Evolutionary conservation across 1,140 invertebrate genomes (phyloP), one percentile per base, ranked within the genome.

Genomic region (Bombus polaris): DNA sequence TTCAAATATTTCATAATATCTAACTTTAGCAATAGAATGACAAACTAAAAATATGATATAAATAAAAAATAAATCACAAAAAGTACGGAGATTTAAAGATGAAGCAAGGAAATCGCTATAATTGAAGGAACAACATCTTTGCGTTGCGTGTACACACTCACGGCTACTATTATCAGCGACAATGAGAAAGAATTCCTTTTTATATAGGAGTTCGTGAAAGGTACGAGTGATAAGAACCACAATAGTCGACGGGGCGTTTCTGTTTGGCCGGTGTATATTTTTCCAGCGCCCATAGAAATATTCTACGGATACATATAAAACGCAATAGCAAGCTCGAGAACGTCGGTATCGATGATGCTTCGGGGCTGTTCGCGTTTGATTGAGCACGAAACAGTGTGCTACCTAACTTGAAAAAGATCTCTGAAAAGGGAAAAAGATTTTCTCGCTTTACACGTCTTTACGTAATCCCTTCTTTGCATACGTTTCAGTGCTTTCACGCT

Each of bases 321-420:
- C 8, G 32, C 35, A 37, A 66, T 22, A 8, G 70, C 25, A 8
- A n/a, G 28, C 28, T 42, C 4, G 12, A 44, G 28, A 32, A 28
- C 15, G 15, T 59, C 28, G 59, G n/a, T 62, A 81, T 73, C 80
- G 53, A 81, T 81, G 79, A 73, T 10, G 57, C 37, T 39, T 76
- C 53, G 35, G 25, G 32, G 25, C 35, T 47, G 62, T 81, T 73
- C 37, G 70, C 68, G 37, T 73, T 47, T 81, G 44, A 81, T 81
- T 32, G 68, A 72, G 44, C 53, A 62, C 80, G 70, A 59, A 81
- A 81, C 70, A 62, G 47, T 57, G 35, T 53, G 15, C 25, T 59
- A 65, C 22, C 62, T 65, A 65, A 71, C 68, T 81, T 59, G 47
- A 44, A 59, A 73, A 80, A 80, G 44, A 44, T 79, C 25, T 47